phyloP scores from a whole-genome alignment of 2,113 vertebrate genomes.

The Irena cyanogastra region DNA sequence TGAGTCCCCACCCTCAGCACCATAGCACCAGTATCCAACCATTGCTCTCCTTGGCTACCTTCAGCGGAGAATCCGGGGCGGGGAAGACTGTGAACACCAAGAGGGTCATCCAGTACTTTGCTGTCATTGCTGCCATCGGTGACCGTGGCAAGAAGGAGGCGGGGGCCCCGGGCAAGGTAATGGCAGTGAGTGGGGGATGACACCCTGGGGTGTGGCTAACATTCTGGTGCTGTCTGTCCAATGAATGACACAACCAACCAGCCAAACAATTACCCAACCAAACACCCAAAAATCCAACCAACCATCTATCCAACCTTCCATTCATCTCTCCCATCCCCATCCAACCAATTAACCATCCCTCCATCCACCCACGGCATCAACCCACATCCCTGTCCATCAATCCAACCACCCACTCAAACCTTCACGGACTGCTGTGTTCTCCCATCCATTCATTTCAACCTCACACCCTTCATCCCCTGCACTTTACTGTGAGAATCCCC shows the following conservation, averaged over 20 bases:
- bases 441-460: background rate
- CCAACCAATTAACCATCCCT: background rate
- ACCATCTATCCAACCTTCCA: background rate
- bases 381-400: background rate
- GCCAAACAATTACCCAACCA: background rate
- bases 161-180: slow-evolving; percentile 75
- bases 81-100: slow-evolving; percentile 98
- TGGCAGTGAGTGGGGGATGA: background rate
- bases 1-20: background rate
- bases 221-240: background rate
- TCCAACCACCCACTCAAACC: accelerated
- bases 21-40: background rate
- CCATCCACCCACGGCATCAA: background rate
- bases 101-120: slow-evolving; percentile 93
- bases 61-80: slow-evolving; percentile 92
- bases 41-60: background rate
- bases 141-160: slow-evolving; percentile 80
- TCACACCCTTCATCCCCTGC: background rate
- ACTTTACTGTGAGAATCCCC: background rate
- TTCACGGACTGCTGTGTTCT: background rate
- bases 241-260: background rate
- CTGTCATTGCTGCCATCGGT: slow-evolving; percentile 84
- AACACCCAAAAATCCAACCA: background rate
- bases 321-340: background rate
- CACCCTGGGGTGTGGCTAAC: background rate